Evolutionary conservation across 1,140 invertebrate genomes (phyloP), one percentile per base, ranked within the genome.

Genomic region (Sitobion miscanthi): DNA sequence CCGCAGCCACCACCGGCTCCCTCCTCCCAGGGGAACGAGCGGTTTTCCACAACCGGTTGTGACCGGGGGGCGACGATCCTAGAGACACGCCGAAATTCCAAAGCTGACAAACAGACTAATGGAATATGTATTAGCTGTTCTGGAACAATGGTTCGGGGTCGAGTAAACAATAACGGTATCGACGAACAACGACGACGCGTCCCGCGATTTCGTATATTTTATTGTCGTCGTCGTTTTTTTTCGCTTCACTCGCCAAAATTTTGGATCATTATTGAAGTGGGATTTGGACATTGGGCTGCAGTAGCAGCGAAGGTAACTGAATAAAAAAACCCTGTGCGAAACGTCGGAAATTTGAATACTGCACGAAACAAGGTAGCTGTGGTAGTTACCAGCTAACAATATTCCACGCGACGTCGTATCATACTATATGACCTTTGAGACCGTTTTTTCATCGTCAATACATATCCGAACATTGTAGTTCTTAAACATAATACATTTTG

Each of bases 11-110:
- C 49, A 17, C 49, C 49, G 14, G 49, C 49, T 52, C 49, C 11
- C 49, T 52, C 49, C 49, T 52, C 8, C 17, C 17, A 7, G 25
- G 42, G 38, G 38, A 91, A 47, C 14, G 30, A 85, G 82, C 49
- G 35, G 91, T 93, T 93, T 86, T 86, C 82, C 91, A 57, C 91
- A 86, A 86, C 91, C 91, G 91, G 91, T 93, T 83, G 91, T n/a
- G 14, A 11, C 9, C 2, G 42, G 17, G 57, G 54, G 88, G 38
- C 21, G 38, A 54, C 77, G 11, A 86, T 93, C 82, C 49, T 85
- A 93, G 6, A 86, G 69, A 83, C 45, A 38, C 54, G 52, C 82
- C 91, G 82, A 93, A 93, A 93, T 93, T 57, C 91, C 91, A 17
- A 52, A 92, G 77, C 90, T 92, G 91, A 92, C 69, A 85, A 92